Percentiles rank a stretch among this genome's conserved stretches.
phyloP scores from a whole-genome alignment of 2,113 vertebrate species.

The Elaphurus davidianus region DNA sequence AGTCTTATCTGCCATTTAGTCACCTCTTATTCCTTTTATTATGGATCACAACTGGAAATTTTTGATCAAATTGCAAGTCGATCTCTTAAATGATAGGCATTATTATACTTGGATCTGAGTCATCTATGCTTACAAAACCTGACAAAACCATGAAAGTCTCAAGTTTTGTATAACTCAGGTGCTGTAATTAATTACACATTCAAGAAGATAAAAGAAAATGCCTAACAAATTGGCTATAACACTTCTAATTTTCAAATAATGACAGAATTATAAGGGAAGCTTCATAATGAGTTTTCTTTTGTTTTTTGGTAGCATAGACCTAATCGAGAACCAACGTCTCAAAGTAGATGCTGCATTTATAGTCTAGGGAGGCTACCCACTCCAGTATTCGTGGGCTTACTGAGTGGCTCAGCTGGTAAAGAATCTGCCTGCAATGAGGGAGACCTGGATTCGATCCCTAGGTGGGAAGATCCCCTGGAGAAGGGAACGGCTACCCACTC shows the following conservation, averaged over 20 bases:
- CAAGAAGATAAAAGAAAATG: constrained; percentile 28
- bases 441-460: neutral
- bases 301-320: neutral
- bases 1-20: constrained; percentile 34
- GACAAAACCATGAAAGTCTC: neutral
- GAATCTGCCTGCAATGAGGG: neutral
- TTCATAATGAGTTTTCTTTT: constrained; percentile 9
- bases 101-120: neutral
- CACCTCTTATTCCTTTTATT: constrained; percentile 1
- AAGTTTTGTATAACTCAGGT: neutral
- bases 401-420: neutral
- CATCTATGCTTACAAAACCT: neutral
- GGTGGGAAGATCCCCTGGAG: neutral
- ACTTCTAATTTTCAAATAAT: constrained; percentile 18
- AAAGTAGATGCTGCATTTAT: neutral
- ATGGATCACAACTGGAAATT: neutral
- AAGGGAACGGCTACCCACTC: neutral
- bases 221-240: neutral
- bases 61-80: neutral
- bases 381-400: neutral
- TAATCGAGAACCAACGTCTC: neutral
- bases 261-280: neutral
- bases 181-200: constrained; percentile 29
- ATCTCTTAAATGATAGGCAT: neutral
- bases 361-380: neutral